These are phyloP conservation scores for Paralinhomoeus sp. DNA, from an alignment of 2,888 invertebrate species.

Conservation along the genomic window DNA sequence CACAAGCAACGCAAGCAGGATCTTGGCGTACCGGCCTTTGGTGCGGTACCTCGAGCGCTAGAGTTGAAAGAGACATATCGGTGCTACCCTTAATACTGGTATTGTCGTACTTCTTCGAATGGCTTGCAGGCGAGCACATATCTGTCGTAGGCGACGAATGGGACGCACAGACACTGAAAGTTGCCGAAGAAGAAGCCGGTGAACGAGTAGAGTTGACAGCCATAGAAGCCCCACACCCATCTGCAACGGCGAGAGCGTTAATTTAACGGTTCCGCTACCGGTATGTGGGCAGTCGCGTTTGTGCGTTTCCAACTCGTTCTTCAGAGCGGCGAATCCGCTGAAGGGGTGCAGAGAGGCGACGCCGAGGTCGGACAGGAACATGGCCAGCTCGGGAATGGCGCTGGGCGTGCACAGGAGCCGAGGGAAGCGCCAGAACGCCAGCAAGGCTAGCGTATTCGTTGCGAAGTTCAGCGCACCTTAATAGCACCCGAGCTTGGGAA, in stretches of 20 bases:
- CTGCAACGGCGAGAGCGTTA: constrained; percentile 11
- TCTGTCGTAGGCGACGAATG: constrained; percentile 17
- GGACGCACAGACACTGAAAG: constrained; percentile 14
- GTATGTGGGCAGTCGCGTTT: background rate
- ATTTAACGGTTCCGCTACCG: too few species aligned
- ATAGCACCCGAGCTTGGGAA: too few species aligned
- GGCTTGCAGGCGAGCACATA: constrained; percentile 6
- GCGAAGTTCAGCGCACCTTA: too few species aligned
- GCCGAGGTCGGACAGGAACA: constrained; percentile 4
- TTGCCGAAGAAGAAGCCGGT: constrained; percentile 22
- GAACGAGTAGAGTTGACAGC: constrained; percentile 21
- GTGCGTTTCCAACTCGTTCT: constrained; percentile 4
- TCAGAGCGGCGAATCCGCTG: constrained; percentile 3
- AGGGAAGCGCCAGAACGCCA: too few species aligned
- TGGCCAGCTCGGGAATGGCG: constrained; percentile 3
- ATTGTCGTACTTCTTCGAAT: too few species aligned
- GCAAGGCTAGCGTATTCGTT: too few species aligned
- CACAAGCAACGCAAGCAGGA: constrained; percentile 5
- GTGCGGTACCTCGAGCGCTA: constrained; percentile 1
- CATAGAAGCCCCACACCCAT: constrained; percentile 21
- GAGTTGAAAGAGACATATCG: too few species aligned
- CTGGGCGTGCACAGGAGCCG: too few species aligned
- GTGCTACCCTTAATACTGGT: too few species aligned
- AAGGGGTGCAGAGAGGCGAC: constrained; percentile 6
- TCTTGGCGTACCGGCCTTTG: background rate